These are phyloP conservation scores for Zophobas morio DNA, from an alignment of 1,140 invertebrate genomes.

Conservation along the genomic window DNA sequence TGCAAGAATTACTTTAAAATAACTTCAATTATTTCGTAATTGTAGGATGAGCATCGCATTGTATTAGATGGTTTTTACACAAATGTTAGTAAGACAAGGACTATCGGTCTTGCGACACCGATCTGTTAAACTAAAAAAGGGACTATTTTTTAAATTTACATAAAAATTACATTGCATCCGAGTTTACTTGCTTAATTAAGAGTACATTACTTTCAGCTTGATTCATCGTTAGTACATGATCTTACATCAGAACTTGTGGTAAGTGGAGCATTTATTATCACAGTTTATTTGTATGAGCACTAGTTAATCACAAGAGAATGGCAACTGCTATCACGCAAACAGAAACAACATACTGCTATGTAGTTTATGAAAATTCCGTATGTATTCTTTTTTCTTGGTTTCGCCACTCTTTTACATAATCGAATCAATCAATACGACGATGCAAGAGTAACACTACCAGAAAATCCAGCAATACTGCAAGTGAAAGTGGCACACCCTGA, in stretches of 20 bases:
- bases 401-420: conserved; percentile 2
- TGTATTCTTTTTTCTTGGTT: conserved; percentile 24
- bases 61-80: not conserved
- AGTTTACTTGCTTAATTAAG: too few species aligned
- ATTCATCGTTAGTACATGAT: not conserved
- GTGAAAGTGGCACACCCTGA: conserved; percentile 34
- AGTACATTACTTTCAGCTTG: not conserved
- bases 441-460: not conserved
- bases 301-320: conserved; percentile 37
- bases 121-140: not conserved
- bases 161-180: not conserved
- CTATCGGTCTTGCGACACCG: conserved; percentile 2
- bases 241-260: conserved; percentile 17
- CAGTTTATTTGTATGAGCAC: conserved; percentile 25
- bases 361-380: conserved; percentile 38
- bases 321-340: conserved; percentile 28
- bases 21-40: conserved; percentile 19
- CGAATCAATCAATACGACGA: not conserved
- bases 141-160: not conserved
- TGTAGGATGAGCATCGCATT: conserved; percentile 3
- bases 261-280: conserved; percentile 28
- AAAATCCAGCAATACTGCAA: conserved; percentile 2
- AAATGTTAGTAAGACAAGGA: conserved; percentile 36
- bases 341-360: conserved; percentile 4
- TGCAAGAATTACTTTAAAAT: not conserved